Evolutionary conservation across 2,113 vertebrate species (phyloP), one percentile per base, ranked within the genome.

Genomic region (Carollia perspicillata): DNA sequence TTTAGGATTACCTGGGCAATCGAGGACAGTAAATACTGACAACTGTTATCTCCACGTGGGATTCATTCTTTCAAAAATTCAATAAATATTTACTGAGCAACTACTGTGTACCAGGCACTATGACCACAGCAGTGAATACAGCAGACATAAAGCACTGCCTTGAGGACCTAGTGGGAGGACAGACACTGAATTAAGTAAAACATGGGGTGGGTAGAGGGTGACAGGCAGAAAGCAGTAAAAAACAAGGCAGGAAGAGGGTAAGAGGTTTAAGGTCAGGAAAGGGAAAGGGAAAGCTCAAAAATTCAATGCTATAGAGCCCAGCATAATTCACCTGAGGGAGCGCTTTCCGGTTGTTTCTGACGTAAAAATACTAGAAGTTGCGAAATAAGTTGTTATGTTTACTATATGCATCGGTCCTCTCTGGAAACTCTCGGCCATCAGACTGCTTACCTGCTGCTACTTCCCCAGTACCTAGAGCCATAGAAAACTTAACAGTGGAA

Each of bases 381-480:
- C 35, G 18, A 40, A 58, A 40, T 42, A 42, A 10, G 4, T 13
- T 11, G 51, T 79, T 30, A 40, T 40, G 53, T 80, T 80, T 60
- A 85, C 68, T 65, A 30, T 84, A 66, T 2, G 11, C 0, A 40
- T 90, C 13, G 96, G 84, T 44, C 49, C 10, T 95, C 28, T 75
- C 60, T 86, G 47, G 35, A 33, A 80, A 49, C 37, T 71, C 87
- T 89, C 94, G 93, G 63, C 26, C n/a, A 92, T 79, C 12, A 42
- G 42, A 92, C 63, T 49, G 42, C 23, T 42, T 80, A 55, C 35
- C 85, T 91, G 96, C 88, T 97, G 96, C 97, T 90, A 28, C 14
- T 69, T 33, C 72, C 72, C 69, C 51, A 17, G 85, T 28, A 53
- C 16, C n/a, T 58, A 16, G 65, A 84, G 6, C 47, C 47, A 86